phyloP scores from a whole-genome alignment of 2,797 vertebrate genomes.

The Vespertilio murinus region DNA sequence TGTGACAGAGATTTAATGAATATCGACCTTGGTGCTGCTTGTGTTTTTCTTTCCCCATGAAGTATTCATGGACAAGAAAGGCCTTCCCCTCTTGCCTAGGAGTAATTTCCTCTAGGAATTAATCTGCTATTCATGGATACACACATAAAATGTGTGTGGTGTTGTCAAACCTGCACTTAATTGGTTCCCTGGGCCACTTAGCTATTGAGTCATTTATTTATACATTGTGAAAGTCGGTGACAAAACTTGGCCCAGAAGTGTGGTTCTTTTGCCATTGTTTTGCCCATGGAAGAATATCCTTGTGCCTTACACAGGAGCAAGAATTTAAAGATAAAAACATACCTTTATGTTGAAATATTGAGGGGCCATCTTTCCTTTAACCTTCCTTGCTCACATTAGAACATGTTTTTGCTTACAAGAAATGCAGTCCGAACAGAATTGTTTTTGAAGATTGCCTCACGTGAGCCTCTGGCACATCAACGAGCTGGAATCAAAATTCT shows the following conservation, averaged over 20 bases:
- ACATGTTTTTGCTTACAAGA: slow-evolving; percentile 27
- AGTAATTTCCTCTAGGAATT: background rate
- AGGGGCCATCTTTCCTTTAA: background rate
- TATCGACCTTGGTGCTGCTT: background rate
- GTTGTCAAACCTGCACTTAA: background rate
- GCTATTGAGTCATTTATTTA: background rate
- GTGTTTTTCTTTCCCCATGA: background rate
- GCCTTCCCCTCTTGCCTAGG: background rate
- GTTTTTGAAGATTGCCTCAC: slow-evolving; percentile 30
- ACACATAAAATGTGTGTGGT: background rate
- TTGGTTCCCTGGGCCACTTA: background rate
- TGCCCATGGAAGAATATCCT: background rate
- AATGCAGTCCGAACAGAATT: background rate
- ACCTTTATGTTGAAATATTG: background rate
- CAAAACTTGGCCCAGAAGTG: background rate
- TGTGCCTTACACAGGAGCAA: background rate
- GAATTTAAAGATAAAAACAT: background rate
- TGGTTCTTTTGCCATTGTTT: background rate
- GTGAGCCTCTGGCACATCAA: slow-evolving; percentile 16
- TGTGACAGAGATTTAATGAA: background rate
- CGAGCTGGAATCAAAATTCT: slow-evolving; percentile 56
- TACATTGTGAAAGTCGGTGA: background rate
- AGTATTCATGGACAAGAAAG: background rate
- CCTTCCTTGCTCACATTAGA: background rate
- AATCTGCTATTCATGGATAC: background rate